Conservation (phyloP, 2,113 vertebrate species). For the Chloropsis cyanopogon region DNA sequence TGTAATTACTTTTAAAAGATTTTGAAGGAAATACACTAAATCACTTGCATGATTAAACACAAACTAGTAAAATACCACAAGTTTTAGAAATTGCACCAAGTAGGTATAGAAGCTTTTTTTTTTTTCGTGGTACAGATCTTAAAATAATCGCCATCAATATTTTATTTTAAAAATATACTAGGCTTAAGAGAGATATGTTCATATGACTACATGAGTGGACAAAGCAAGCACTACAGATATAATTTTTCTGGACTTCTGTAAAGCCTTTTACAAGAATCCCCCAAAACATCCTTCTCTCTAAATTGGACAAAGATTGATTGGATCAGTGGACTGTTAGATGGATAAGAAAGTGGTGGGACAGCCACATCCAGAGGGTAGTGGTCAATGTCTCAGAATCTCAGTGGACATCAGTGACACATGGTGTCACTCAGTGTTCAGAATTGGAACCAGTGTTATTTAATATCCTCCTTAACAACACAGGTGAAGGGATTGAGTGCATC, state of each 20-base stretch:
- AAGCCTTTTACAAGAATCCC: background rate
- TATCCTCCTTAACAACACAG: background rate
- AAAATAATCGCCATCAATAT: background rate
- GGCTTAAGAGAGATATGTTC: background rate
- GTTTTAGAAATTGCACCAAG: background rate
- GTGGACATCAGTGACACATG: too few species aligned
- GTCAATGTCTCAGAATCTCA: background rate
- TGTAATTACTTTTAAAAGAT: slow-evolving; percentile 20
- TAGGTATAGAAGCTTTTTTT: background rate
- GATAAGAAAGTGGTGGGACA: background rate
- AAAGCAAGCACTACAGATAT: background rate
- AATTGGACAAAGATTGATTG: background rate
- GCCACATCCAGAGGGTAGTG: background rate
- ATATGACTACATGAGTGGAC: background rate
- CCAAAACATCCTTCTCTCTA: background rate
- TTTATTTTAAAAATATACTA: background rate
- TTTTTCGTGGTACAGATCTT: background rate
- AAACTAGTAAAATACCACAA: background rate
- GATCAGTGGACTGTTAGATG: background rate
- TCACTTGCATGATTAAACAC: background rate
- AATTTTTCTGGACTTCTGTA: background rate
- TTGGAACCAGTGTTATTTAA: background rate
- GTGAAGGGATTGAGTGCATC: background rate
- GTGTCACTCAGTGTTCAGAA: background rate
- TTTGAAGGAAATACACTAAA: slow-evolving; percentile 1